Conservation (phyloP, 2,113 vertebrate genomes). For the Chlorodrepanis virens region DNA sequence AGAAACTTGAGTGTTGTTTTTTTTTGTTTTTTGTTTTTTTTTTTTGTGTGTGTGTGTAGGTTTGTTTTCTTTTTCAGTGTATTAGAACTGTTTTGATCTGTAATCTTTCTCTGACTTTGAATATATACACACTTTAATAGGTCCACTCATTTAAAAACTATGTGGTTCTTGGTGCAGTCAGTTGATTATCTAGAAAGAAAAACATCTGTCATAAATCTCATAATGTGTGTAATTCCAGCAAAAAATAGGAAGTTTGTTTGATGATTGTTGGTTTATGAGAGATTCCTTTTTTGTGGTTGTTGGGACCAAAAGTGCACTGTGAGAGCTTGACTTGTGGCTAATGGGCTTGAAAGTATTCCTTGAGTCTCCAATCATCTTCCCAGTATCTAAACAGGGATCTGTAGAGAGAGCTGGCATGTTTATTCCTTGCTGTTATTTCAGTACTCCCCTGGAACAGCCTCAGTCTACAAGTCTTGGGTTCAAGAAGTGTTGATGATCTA, state of each 20-base stretch:
- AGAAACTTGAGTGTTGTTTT: not conserved
- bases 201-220: not conserved
- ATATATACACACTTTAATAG: fast-evolving
- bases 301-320: not conserved
- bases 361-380: not conserved
- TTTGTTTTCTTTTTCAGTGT: too few relatives aligned
- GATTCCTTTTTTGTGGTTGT: not conserved
- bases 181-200: not conserved
- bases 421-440: not conserved
- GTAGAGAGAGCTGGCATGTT: not conserved
- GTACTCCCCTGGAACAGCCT: not conserved
- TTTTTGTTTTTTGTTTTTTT: not conserved
- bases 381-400: not conserved
- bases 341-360: not conserved
- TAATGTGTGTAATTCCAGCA: not conserved
- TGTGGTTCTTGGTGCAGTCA: not conserved
- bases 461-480: not conserved
- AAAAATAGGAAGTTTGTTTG: not conserved
- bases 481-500: not conserved
- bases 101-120: not conserved
- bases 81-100: not conserved
- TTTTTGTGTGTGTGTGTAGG: not conserved
- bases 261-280: not conserved
- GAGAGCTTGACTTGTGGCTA: not conserved
- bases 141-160: not conserved